Percentiles rank a stretch among this genome's conserved stretches.
These are phyloP conservation scores for Ashinkailepas kermadecensis DNA, from an alignment of 2,888 invertebrate genomes.

Conservation along the genomic window DNA sequence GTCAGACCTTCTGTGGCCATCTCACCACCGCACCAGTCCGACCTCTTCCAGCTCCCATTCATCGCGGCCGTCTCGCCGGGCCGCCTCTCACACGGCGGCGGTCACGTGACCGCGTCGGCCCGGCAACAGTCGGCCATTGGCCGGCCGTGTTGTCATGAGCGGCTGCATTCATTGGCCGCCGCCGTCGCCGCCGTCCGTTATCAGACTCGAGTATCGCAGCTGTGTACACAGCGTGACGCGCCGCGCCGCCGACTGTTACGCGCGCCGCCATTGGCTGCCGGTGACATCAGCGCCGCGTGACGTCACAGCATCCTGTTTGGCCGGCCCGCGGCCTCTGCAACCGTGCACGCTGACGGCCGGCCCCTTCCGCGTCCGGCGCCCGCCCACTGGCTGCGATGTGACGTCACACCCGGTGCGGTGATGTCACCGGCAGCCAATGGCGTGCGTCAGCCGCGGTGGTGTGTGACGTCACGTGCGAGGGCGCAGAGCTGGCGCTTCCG, in stretches of 20 bases:
- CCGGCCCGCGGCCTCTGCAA: background rate
- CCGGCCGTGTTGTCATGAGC: background rate
- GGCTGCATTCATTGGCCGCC: background rate
- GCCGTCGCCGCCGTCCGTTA: background rate
- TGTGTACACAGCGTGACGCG: constrained; percentile 13
- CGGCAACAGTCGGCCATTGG: constrained; percentile 6
- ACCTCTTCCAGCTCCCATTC: constrained; percentile 7
- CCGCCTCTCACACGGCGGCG: background rate
- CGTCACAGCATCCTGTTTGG: constrained; percentile 17
- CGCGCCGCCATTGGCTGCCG: background rate
- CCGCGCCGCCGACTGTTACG: background rate
- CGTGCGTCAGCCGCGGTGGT: too few species aligned
- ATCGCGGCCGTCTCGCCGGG: background rate
- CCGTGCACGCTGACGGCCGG: background rate
- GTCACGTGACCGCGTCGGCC: background rate
- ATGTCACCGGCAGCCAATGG: too few species aligned
- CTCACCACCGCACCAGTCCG: too few species aligned
- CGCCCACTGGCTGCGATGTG: background rate
- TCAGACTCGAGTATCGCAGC: background rate
- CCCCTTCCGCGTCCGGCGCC: background rate
- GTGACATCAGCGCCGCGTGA: background rate
- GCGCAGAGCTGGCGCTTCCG: too few species aligned
- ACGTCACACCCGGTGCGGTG: background rate
- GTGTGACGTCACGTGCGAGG: constrained; percentile 1
- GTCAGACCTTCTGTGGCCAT: too few species aligned